Conservation (phyloP, 2,113 vertebrate genomes). For the Callithrix jacchus region DNA sequence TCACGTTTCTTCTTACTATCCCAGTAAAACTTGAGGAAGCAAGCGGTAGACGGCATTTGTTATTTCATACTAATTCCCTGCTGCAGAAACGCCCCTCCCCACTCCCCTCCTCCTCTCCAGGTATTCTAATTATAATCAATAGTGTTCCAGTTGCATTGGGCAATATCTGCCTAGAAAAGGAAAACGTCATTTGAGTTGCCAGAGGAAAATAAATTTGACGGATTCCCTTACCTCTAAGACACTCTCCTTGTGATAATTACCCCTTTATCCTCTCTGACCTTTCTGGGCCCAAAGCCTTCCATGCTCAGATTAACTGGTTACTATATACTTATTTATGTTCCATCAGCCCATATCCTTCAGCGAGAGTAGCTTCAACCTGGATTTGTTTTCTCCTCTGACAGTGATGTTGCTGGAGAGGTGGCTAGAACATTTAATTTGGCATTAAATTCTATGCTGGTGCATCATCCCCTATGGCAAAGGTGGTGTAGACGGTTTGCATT, state of each 20-base stretch:
- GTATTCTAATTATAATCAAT: neutral
- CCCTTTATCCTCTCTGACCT: neutral
- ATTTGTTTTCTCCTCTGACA: slow-evolving; percentile 69
- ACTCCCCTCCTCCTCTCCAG: rapidly evolving
- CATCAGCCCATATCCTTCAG: slow-evolving; percentile 51
- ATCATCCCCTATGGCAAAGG: slow-evolving; percentile 76
- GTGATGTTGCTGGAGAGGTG: slow-evolving; percentile 61
- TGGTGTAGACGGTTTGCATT: slow-evolving; percentile 74
- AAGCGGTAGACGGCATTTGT: neutral
- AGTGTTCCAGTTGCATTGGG: neutral
- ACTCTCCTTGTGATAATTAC: neutral
- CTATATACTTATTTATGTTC: slow-evolving; percentile 52
- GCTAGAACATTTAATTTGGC: slow-evolving; percentile 77
- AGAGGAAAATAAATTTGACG: slow-evolving; percentile 13
- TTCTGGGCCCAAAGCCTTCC: neutral
- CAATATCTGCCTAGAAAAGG: neutral
- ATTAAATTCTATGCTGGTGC: slow-evolving; percentile 78
- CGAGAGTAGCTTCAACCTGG: slow-evolving; percentile 41
- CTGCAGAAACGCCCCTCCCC: neutral
- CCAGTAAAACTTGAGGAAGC: neutral
- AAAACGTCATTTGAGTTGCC: neutral
- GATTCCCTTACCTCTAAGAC: neutral
- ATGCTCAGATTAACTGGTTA: slow-evolving; percentile 14
- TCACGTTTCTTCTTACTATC: neutral
- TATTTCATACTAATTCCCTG: neutral